Conservation (phyloP, 2,113 vertebrate species). For the Tyrannus savana region DNA sequence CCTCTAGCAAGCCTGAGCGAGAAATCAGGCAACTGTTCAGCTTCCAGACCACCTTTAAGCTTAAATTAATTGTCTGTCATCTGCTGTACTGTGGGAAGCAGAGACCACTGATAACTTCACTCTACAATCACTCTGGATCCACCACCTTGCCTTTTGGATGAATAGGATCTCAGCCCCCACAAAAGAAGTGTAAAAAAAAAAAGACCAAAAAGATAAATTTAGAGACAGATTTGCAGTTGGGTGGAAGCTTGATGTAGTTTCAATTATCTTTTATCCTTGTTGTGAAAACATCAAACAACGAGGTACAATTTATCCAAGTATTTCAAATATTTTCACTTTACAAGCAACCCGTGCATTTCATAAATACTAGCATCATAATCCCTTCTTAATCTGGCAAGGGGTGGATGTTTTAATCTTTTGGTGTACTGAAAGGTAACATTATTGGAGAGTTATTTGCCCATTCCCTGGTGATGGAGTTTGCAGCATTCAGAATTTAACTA, state of each 20-base stretch:
- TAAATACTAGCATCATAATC: slow-evolving; percentile 29
- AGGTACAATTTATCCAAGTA: neutral
- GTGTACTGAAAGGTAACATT: slow-evolving; percentile 14
- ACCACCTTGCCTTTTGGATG: neutral
- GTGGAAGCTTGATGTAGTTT: neutral
- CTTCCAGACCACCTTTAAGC: neutral
- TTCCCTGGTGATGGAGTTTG: slow-evolving; percentile 17
- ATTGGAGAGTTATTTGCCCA: slow-evolving; percentile 4
- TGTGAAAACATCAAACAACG: neutral
- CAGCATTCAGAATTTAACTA: slow-evolving; percentile 56
- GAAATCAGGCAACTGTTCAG: neutral
- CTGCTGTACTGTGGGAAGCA: neutral
- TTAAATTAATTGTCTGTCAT: neutral
- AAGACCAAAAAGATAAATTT: neutral
- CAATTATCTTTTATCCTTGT: neutral
- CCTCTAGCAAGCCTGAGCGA: neutral
- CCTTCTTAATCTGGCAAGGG: slow-evolving; percentile 24
- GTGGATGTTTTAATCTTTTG: slow-evolving; percentile 23
- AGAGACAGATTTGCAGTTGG: neutral
- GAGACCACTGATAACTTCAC: neutral
- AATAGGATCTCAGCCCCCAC: neutral
- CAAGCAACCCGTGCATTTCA: slow-evolving; percentile 25
- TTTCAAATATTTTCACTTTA: slow-evolving; percentile 41
- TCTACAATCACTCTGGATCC: neutral
- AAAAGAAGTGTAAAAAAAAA: neutral